Base-by-base conservation (phyloP, 2,888 invertebrate genomes). In the Mesorhabditis sp. region DNA sequence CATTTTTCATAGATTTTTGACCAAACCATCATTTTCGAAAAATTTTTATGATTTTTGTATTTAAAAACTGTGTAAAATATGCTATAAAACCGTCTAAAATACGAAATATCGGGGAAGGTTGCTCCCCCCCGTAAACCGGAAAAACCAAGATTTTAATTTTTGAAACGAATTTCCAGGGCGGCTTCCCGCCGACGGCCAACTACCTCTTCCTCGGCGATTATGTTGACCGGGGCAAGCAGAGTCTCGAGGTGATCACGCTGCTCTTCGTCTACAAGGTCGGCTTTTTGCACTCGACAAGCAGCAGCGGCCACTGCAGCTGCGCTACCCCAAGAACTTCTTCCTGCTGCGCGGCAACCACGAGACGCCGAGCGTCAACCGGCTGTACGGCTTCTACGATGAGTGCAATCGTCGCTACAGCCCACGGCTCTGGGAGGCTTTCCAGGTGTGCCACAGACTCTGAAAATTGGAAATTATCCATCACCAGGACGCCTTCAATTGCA, bases 351-450 rank as follows among this genome's bases (percentile, higher is more conserved):
- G 84, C 61, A 84, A 84, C 74, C 84, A 84, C 75, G 84, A 84
- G 73, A 81, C 82, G 50, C 80, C 82, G 66, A 78, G 77, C 61
- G 72, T 84, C 45, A 84, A 84, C 72, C 70, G 82, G 63, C 82
- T 84, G 69, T 84, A 84, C 72, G 83, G 83, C 43, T 83, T 83
- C 73, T 83, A 82, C 74, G 82, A 83, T 69, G 83, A 83, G 74
- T 84, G 84, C 81, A 75, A 78, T 45, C 74, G 76, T n/a, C 73
- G 76, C 43, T 72, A 73, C 69, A 61, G 64, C 5, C 67, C 61
- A 15, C 66, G 64, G 5, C 45, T 73, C 7, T 73, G 73, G 73
- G 65, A 69, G 58, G 45, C 66, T 4, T 73, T 73, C 50, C 73
- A 73, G 68, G 73, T 69, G n/a, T 63, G 75, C 62, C 72, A 71